Conservation (phyloP, 1,140 invertebrate genomes). For the Drosophila takahashii region DNA sequence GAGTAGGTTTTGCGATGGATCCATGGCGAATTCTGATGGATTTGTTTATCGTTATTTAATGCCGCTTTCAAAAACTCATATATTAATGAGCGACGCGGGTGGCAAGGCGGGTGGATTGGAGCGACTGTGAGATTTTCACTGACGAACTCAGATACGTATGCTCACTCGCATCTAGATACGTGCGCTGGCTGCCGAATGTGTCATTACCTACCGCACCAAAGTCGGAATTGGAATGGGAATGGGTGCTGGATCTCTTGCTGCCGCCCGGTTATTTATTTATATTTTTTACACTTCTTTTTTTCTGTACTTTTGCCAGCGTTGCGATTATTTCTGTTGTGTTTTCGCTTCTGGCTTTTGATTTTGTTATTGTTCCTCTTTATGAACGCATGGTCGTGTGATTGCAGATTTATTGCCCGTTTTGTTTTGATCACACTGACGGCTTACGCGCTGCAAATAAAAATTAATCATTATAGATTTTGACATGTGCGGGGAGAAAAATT, state of each 20-base stretch:
- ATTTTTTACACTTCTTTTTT: constrained; percentile 18
- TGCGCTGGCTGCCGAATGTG: constrained; percentile 60
- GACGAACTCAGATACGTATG: constrained; percentile 42
- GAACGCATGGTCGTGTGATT: constrained; percentile 42
- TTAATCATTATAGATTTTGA: constrained; percentile 63
- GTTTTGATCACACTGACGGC: constrained; percentile 30
- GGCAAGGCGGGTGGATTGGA: constrained; percentile 29
- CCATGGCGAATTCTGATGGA: constrained; percentile 50
- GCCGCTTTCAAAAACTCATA: constrained; percentile 34
- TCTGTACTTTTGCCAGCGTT: constrained; percentile 10
- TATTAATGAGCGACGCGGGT: constrained; percentile 21
- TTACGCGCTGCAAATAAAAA: constrained; percentile 75
- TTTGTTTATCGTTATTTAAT: constrained; percentile 56
- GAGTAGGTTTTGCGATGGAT: constrained; percentile 58
- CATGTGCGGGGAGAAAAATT: constrained; percentile 17
- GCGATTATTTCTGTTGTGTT: constrained; percentile 21
- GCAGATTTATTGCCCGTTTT: constrained; percentile 47
- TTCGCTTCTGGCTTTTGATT: constrained; percentile 27
- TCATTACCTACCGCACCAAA: constrained; percentile 62
- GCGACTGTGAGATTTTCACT: neutral
- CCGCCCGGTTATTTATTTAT: constrained; percentile 27
- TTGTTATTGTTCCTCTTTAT: constrained; percentile 42
- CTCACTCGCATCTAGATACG: constrained; percentile 42
- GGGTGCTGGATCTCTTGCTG: constrained; percentile 16
- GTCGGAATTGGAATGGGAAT: constrained; percentile 44